Conservation (phyloP, 2,113 vertebrate genomes). For the Pipra filicauda region DNA sequence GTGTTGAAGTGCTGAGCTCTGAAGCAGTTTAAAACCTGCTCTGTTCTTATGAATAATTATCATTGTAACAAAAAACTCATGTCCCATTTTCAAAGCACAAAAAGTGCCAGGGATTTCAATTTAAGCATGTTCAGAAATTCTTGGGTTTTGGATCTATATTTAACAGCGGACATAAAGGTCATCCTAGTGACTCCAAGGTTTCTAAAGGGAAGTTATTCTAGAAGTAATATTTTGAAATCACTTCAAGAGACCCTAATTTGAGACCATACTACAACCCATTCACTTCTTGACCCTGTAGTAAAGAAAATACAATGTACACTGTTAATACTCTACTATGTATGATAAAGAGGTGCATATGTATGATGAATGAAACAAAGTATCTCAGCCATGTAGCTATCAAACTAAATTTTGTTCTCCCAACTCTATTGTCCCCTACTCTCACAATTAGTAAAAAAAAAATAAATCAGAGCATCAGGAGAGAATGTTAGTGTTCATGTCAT, state of each 20-base stretch:
- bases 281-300: not conserved
- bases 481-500: constrained; percentile 31
- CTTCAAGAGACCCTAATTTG: not conserved
- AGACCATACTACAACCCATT: not conserved
- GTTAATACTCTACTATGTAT: not conserved
- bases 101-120: not conserved
- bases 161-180: not conserved
- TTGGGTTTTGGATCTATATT: not conserved
- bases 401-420: not conserved
- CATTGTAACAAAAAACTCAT: not conserved
- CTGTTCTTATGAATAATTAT: not conserved
- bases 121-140: not conserved
- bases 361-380: not conserved
- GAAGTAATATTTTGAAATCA: not conserved
- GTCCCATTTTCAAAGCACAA: not conserved
- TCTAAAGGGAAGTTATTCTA: not conserved
- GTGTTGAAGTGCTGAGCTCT: not conserved
- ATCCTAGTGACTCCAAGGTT: not conserved
- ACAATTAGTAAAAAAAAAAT: constrained; percentile 18
- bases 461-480: constrained; percentile 26
- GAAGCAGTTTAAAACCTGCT: not conserved
- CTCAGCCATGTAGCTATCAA: not conserved
- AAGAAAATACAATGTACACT: not conserved
- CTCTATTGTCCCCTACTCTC: not conserved
- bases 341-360: not conserved